Evolutionary conservation across 1,140 invertebrate genomes (phyloP).

Genomic region (Globodera rostochiensis): DNA sequence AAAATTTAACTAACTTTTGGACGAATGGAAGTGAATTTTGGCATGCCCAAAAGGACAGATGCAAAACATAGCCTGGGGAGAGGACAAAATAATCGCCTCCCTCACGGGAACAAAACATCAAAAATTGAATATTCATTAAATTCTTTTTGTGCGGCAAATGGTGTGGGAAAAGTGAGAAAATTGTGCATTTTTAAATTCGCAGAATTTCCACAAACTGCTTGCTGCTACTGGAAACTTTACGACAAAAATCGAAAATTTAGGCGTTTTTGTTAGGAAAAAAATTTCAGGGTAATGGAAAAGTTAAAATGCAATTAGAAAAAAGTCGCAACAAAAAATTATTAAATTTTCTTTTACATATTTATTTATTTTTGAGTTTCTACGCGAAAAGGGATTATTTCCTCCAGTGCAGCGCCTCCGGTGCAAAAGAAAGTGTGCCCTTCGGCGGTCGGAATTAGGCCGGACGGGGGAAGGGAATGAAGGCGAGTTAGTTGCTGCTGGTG

Average conservation of each 20-base stretch:
- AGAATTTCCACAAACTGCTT: not conserved
- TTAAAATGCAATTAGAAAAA: no score
- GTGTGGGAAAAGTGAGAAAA: not conserved
- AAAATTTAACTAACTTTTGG: not conserved
- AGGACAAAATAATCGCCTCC: not conserved
- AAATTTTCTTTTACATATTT: not conserved
- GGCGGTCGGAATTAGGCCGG: no score
- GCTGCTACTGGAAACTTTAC: no score
- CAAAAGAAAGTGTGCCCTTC: not conserved
- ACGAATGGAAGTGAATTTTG: not conserved
- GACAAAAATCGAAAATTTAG: no score
- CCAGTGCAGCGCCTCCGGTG: no score
- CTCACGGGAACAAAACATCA: not conserved
- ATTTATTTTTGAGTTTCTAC: not conserved
- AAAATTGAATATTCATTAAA: conserved; percentile 1
- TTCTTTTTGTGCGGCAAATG: not conserved
- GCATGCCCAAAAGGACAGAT: no score
- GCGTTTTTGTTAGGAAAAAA: no score
- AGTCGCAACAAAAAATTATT: not conserved
- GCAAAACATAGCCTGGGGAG: not conserved
- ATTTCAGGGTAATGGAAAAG: no score
- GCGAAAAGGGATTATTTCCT: not conserved
- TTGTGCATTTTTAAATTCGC: no score
- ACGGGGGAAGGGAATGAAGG: no score
- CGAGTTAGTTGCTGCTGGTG: no score